Evolutionary conservation across 2,888 invertebrate genomes (phyloP), one percentile per base, ranked within the genome.

Genomic region (Mesorhabditis sp.): DNA sequence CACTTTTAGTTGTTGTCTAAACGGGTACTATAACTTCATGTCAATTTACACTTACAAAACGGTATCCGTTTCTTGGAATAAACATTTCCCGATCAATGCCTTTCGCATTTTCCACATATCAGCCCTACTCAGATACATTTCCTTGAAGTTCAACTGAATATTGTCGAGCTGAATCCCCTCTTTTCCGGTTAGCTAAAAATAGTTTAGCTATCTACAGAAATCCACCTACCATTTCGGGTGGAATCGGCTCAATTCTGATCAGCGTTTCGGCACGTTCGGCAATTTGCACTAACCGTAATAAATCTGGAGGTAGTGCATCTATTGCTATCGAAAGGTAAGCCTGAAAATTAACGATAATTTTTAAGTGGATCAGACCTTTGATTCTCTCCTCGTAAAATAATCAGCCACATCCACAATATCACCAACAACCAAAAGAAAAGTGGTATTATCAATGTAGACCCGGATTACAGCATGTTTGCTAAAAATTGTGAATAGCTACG

Each of bases 51-150:
- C 41, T 62, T 62, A n/a, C 63, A 7, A 7, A 28, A n/a, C 63
- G 41, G 6, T 62, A 28, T 62, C 28, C 15, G 6, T 10, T 15
- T 7, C 63, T n/a, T 62, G 63, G 13, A 95, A 94, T 0, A 95
- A 93, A 87, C 95, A 95, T 43, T 70, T 66, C 28, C 93, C 87
- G 89, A 95, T 93, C 89, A 98, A 89, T 87, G 91, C 91, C 78
- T 92, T 93, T 86, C 95, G 94, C 44, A 97, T 88, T 67, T 96
- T 89, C 94, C 96, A 97, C 97, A 98, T 97, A 89, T 98, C 98
- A 74, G 95, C 94, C 69, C 98, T 90, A 13, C 95, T 95, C 90
- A 97, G 91, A 85, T 97, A 98, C 86, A 95, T 95, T 87, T 98
- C 97, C 87, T 94, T 95, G 86, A 97, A 97, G 0, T 94, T 94